Evolutionary conservation across 1,140 invertebrate genomes (phyloP), one percentile per base, ranked within the genome.

Genomic region (Schlechtendalia chinensis): DNA sequence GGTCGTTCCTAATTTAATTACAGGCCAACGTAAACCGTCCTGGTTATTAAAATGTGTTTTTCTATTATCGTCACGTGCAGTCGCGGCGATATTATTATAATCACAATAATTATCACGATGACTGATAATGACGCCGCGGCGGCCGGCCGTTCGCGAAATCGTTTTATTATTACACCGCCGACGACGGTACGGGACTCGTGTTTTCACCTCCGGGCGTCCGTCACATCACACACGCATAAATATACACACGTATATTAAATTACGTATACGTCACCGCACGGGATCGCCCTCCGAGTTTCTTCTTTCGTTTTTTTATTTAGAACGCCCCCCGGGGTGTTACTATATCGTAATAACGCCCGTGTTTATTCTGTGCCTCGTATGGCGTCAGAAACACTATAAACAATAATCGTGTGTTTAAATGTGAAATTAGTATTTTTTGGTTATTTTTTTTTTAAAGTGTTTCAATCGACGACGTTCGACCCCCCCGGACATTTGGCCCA

Each of bases 1-100:
- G 63, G 63, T 65, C 63, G 32, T 69, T 69, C n/a, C 47, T 47
- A 17, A 24, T 47, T 47, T 69, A 69, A 69, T 69, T n/a, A n/a
- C n/a, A n/a, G n/a, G n/a, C n/a, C 19, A 4, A 65, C 32, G 14
- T 11, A 14, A 69, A 24, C n/a, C n/a, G 39, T 69, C 39, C 39
- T 69, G 32, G n/a, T n/a, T n/a, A n/a, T n/a, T n/a, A n/a, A n/a
- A n/a, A n/a, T n/a, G 11, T 45, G 45, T 22, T 69, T 22, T 69
- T 45, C 32, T 19, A n/a, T n/a, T 65, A 22, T 65, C 29, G 32
- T 19, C 32, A 11, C 32, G 32, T 65, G 12, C n/a, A n/a, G n/a
- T n/a, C n/a, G 47, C 39, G 39, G 63, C 39, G n/a, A 45, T 67
- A 45, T 11, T 17, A 47, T 47, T 22, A 39, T 39, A 16, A 24